Conservation (phyloP, 2,888 invertebrate genomes). For the Celastrina argiolus region DNA sequence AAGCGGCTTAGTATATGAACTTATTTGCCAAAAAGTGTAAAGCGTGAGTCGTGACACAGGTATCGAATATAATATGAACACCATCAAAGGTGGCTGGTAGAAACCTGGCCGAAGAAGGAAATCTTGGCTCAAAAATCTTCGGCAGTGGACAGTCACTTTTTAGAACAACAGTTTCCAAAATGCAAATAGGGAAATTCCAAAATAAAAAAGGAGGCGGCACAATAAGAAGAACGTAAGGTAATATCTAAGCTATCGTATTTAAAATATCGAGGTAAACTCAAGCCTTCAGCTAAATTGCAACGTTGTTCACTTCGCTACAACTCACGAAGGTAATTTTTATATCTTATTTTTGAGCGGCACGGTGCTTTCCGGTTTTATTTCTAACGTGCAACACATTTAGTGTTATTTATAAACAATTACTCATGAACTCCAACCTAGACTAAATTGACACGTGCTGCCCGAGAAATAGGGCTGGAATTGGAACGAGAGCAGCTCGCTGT, state of each 20-base stretch:
- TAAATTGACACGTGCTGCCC: neutral
- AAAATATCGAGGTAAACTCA: neutral
- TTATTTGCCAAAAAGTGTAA: neutral
- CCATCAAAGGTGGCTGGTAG: too few species aligned
- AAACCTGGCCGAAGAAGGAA: too few species aligned
- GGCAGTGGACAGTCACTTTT: too few species aligned
- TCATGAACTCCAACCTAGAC: neutral
- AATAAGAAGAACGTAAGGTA: too few species aligned
- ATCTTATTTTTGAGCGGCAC: neutral
- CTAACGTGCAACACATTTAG: conserved; percentile 11
- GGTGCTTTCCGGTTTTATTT: conserved; percentile 14
- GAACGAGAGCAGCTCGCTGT: neutral
- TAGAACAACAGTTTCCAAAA: too few species aligned
- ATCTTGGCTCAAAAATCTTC: too few species aligned
- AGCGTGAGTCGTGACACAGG: neutral
- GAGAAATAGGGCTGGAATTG: neutral
- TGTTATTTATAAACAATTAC: conserved; percentile 17
- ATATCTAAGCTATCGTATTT: neutral
- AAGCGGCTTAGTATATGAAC: too few species aligned
- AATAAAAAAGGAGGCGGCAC: too few species aligned
- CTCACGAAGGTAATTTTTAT: neutral
- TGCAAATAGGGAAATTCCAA: too few species aligned
- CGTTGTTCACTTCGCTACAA: neutral
- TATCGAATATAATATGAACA: neutral
- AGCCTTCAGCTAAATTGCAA: neutral